Evolutionary conservation across 2,888 invertebrate genomes (phyloP).

Genomic region (Stegophylla sp.): DNA sequence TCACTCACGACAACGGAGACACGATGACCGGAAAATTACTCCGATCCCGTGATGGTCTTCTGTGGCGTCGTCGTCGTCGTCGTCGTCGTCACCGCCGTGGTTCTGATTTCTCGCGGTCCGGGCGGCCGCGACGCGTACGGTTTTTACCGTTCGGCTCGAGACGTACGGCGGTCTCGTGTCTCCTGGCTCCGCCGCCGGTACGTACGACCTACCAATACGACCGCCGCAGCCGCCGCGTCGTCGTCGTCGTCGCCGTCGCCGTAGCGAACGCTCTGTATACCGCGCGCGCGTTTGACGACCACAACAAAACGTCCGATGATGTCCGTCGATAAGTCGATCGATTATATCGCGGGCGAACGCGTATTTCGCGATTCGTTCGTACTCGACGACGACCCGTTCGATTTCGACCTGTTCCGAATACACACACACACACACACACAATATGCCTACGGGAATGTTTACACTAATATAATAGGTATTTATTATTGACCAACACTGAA

Average conservation of each 20-base stretch:
- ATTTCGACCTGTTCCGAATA: background rate
- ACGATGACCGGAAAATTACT: conserved; percentile 13
- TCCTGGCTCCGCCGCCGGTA: background rate
- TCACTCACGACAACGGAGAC: conserved; percentile 14
- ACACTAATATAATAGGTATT: too few relatives aligned
- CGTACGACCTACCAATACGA: conserved; percentile 3
- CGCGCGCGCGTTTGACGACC: too few relatives aligned
- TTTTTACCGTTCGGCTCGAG: too few relatives aligned
- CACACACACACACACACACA: too few relatives aligned
- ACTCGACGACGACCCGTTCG: background rate
- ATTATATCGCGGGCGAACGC: too few relatives aligned
- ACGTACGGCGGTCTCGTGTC: too few relatives aligned
- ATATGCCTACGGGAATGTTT: background rate
- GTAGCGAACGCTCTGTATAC: background rate
- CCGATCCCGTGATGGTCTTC: conserved; percentile 36
- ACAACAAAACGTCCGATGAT: too few relatives aligned
- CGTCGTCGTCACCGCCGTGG: background rate
- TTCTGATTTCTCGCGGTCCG: too few relatives aligned
- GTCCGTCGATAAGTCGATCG: too few relatives aligned
- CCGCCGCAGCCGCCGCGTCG: conserved; percentile 10
- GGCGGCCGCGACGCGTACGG: too few relatives aligned
- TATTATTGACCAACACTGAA: conserved; percentile 32
- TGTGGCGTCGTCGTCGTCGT: background rate
- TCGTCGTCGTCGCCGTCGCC: conserved; percentile 4
- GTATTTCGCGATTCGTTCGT: too few relatives aligned